phyloP scores from a whole-genome alignment of 2,888 invertebrate genomes.

The Tyria jacobaeae region DNA sequence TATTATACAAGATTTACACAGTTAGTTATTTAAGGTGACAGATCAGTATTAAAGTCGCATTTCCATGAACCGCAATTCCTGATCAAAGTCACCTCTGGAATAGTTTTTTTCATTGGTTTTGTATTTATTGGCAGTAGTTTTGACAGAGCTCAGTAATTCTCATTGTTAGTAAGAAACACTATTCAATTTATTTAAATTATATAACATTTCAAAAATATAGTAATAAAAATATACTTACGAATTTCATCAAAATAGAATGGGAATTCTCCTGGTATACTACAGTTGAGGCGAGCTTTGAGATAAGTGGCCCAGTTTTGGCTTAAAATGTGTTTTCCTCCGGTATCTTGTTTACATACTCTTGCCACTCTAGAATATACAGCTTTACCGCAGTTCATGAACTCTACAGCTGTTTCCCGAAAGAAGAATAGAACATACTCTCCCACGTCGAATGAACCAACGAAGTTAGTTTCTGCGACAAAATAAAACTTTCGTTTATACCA shows the following conservation, averaged over 20 bases:
- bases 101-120: not conserved
- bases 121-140: not conserved
- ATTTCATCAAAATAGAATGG: conserved; percentile 92
- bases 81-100: not conserved
- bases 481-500: conserved; percentile 16
- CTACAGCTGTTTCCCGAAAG: conserved; percentile 90
- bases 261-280: conserved; percentile 90
- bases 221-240: conserved; percentile 79
- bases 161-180: not conserved
- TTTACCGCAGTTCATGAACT: conserved; percentile 90
- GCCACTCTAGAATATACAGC: conserved; percentile 91
- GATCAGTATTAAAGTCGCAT: too few species aligned
- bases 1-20: too few species aligned
- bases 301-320: conserved; percentile 90
- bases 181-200: conserved; percentile 9
- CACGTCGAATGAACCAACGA: conserved; percentile 90
- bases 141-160: not conserved
- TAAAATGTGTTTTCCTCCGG: conserved; percentile 88
- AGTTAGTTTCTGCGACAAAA: conserved; percentile 88
- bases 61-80: not conserved
- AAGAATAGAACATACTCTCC: conserved; percentile 90
- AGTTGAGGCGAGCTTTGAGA: conserved; percentile 89
- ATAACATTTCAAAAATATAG: conserved; percentile 18
- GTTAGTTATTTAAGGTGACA: too few species aligned
- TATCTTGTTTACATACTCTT: conserved; percentile 90